Evolutionary conservation across 64 coral and sea anemone species (phyloP), one percentile per base, ranked within the genome.

Genomic region (Actinia equina): DNA sequence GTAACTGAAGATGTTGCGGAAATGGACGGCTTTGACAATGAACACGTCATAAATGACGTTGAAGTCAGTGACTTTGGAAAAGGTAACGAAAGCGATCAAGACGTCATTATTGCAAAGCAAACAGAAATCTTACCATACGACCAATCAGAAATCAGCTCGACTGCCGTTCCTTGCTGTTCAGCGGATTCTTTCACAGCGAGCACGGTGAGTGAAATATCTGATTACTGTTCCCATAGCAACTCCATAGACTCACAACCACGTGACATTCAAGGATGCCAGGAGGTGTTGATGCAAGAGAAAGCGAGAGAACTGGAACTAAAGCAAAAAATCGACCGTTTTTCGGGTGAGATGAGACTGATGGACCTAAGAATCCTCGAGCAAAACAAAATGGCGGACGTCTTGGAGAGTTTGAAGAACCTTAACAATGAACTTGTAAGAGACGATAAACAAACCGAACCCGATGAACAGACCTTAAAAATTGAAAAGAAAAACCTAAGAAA

Each of bases 291-390:
- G 78, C 19, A 18, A 52, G 78, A 86, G 52, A 5, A 77, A 86
- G 26, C 7, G 27, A 85, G 57, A 86, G 71, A 91, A 45, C 44
- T 12, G 17, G 13, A 84, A 85, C 6, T 44, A 85, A 62, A 42
- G 52, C 44, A 58, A n/a, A 52, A 55, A 71, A 87, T 92, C 61
- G 51, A 83, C 15, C 80, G 51, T 37, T 15, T 87, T 3, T 63
- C 45, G 14, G 59, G 23, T 74, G 85, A 92, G 22, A 82, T 87
- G 23, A 83, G 64, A 19, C 61, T 87, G 43, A 92, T 44, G 52
- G 90, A 92, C 18, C 18, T 59, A 7, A 92, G 86, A 71, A 60
- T 71, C 2, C 26, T 27, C 9, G 85, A 87, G 43, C 90, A 92
- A 19, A 69, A 92, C 59, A 71, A 86, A 87, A 87, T 83, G 59